phyloP scores from a whole-genome alignment of 2,888 invertebrate genomes.

The Amphipoea lucens region DNA sequence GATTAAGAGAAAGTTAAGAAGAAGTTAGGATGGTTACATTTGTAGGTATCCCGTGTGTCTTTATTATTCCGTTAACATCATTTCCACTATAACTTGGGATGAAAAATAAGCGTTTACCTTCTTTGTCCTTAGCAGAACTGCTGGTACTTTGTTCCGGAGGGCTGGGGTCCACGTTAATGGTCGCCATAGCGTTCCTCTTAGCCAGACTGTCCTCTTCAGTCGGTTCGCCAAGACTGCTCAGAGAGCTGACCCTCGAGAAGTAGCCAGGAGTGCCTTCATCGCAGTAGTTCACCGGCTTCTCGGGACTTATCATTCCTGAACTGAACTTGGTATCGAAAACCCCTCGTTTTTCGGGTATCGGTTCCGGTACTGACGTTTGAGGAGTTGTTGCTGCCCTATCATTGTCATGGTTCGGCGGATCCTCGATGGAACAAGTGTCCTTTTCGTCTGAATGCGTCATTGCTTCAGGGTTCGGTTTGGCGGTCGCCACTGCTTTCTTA shows the following conservation, averaged over 20 bases:
- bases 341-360: constrained; percentile 78
- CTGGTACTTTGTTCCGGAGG: constrained; percentile 78
- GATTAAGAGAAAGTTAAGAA: constrained; percentile 45
- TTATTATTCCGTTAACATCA: constrained; percentile 38
- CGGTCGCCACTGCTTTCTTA: constrained; percentile 78
- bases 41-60: constrained; percentile 1
- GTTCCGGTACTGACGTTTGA: constrained; percentile 73
- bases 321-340: constrained; percentile 90
- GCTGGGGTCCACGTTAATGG: constrained; percentile 82
- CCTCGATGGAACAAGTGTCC: constrained; percentile 88
- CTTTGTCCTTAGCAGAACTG: constrained; percentile 84
- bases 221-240: constrained; percentile 91
- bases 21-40: neutral
- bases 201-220: constrained; percentile 86
- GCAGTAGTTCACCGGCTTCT: constrained; percentile 95
- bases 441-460: constrained; percentile 89
- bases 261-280: constrained; percentile 96
- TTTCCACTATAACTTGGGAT: constrained; percentile 4
- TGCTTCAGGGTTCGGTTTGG: constrained; percentile 84
- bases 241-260: constrained; percentile 92
- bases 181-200: constrained; percentile 86
- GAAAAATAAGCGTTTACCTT: constrained; percentile 75
- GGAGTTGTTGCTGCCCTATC: constrained; percentile 83
- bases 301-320: constrained; percentile 93
- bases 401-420: constrained; percentile 85